phyloP scores from a whole-genome alignment of 2,113 vertebrate species.

The Rissa tridactyla region DNA sequence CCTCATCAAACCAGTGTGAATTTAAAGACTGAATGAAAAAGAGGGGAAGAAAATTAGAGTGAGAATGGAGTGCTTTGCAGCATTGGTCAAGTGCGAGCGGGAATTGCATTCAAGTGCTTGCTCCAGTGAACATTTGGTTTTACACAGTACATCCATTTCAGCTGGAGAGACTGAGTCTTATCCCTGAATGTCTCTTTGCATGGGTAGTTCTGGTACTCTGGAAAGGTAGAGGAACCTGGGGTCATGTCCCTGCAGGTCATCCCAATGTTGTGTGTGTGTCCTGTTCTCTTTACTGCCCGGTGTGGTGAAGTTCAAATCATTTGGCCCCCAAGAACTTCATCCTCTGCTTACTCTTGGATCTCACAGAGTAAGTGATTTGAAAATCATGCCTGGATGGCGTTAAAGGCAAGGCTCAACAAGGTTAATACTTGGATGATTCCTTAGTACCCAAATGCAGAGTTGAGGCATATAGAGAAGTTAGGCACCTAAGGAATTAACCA shows the following conservation, averaged over 20 bases:
- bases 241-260: background rate
- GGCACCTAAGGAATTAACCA: background rate
- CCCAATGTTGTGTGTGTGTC: background rate
- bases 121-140: background rate
- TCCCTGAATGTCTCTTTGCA: background rate
- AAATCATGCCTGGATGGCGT: background rate
- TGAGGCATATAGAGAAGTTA: background rate
- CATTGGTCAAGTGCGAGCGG: background rate
- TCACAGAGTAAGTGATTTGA: background rate
- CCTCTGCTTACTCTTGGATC: background rate
- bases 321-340: background rate
- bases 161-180: background rate
- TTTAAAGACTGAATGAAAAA: background rate
- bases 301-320: background rate
- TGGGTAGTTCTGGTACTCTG: background rate
- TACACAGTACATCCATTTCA: background rate
- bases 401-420: background rate
- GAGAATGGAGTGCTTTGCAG: background rate
- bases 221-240: background rate
- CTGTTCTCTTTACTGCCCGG: background rate
- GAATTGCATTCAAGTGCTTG: background rate
- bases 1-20: background rate
- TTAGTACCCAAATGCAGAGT: background rate
- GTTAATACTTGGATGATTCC: background rate
- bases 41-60: background rate